Conservation (phyloP, 30 jellyfish, hydroid and myxozoan genomes). For the Aurelia coerulea region DNA sequence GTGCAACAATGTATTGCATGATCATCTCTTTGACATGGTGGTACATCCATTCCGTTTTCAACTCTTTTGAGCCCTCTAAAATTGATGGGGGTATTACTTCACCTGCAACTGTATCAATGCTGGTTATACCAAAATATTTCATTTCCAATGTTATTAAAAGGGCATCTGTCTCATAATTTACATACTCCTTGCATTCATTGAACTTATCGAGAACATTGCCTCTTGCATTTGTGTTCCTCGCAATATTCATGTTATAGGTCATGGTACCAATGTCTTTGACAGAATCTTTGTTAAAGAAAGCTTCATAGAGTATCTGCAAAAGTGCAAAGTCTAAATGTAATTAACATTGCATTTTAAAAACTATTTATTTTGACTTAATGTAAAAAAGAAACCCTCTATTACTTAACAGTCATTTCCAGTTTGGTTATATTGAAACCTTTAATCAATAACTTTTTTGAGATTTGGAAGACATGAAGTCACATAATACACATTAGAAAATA, state of each 20-base stretch:
- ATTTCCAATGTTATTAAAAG: constrained; percentile 21
- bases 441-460: too few relatives aligned
- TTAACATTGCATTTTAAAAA: background rate
- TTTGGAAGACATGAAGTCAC: too few relatives aligned
- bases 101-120: constrained; percentile 19
- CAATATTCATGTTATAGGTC: constrained; percentile 37
- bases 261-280: constrained; percentile 30
- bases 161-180: constrained; percentile 27
- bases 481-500: too few relatives aligned
- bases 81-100: constrained; percentile 30
- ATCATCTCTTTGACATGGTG: constrained; percentile 32
- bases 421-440: too few relatives aligned
- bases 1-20: constrained; percentile 36
- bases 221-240: constrained; percentile 33
- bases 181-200: constrained; percentile 42
- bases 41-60: constrained; percentile 36
- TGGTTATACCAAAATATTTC: constrained; percentile 26
- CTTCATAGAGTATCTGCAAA: too few relatives aligned
- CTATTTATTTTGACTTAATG: background rate
- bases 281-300: constrained; percentile 24
- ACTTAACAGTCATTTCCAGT: too few relatives aligned
- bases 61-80: constrained; percentile 7
- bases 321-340: constrained; percentile 12
- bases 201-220: constrained; percentile 38
- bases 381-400: background rate